Percentiles rank a stretch among this genome's conserved stretches.
These are phyloP conservation scores for Elymnias hypermnestra DNA, from an alignment of 1,140 invertebrate genomes.

Conservation along the genomic window DNA sequence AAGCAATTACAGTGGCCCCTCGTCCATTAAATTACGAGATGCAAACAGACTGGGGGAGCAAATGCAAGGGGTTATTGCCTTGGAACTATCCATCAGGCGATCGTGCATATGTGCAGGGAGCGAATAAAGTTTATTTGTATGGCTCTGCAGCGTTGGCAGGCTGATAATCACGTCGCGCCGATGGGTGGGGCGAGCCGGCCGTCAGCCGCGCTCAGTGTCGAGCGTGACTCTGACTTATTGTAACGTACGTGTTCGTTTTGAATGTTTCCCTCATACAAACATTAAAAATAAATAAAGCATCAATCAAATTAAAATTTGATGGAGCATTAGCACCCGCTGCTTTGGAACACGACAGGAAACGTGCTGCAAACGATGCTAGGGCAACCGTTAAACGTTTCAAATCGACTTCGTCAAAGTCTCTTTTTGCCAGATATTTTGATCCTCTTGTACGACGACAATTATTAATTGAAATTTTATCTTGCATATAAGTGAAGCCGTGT, in stretches of 20 bases:
- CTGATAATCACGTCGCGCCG: conserved; percentile 60
- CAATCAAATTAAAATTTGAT: conserved; percentile 8
- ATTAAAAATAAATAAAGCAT: conserved; percentile 2
- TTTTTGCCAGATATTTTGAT: conserved; percentile 62
- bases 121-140: conserved; percentile 73
- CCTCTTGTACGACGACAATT: conserved; percentile 65
- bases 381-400: conserved; percentile 61
- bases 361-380: conserved; percentile 53
- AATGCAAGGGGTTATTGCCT: conserved; percentile 68
- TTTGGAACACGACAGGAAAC: too few relatives aligned
- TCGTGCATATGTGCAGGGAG: conserved; percentile 59
- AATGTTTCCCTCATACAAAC: conserved; percentile 11
- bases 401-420: conserved; percentile 50
- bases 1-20: conserved; percentile 50
- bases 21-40: conserved; percentile 62
- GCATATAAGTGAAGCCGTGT: neutral
- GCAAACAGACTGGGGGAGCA: conserved; percentile 54
- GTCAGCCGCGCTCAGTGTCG: conserved; percentile 45
- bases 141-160: conserved; percentile 45
- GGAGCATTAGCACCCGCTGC: neutral
- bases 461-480: conserved; percentile 15
- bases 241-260: conserved; percentile 34
- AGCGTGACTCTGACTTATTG: conserved; percentile 38
- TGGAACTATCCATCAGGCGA: conserved; percentile 50
- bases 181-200: conserved; percentile 53